phyloP scores from a whole-genome alignment of 1,140 invertebrate species.

The Lamellibrachia luymesi region DNA sequence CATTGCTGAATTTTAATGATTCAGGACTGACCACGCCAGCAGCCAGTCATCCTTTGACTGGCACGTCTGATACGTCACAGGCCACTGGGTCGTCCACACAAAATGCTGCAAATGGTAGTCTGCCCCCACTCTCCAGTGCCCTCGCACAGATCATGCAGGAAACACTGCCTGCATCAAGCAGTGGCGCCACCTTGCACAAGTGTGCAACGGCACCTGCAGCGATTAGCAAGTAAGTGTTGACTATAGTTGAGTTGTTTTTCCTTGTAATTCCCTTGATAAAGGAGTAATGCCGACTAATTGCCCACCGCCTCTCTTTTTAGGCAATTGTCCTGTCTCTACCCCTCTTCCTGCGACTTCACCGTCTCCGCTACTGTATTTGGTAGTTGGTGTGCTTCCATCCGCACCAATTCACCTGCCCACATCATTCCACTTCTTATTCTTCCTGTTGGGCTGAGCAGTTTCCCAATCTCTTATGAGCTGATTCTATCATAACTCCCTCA shows the following conservation, averaged over 20 bases:
- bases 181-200: not conserved
- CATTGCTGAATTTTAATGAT: constrained; percentile 19
- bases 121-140: not conserved
- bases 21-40: constrained; percentile 13
- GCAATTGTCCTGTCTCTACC: too few species aligned
- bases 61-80: not conserved
- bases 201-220: not conserved
- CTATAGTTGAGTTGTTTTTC: not conserved
- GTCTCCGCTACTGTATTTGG: too few species aligned
- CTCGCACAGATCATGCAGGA: constrained; percentile 9
- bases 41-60: constrained; percentile 20
- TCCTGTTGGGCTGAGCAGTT: too few species aligned
- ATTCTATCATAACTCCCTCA: too few species aligned
- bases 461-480: too few species aligned
- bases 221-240: not conserved
- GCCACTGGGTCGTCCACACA: constrained; percentile 16
- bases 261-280: too few species aligned
- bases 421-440: too few species aligned
- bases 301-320: too few species aligned
- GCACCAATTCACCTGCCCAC: too few species aligned
- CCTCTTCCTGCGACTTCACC: too few species aligned
- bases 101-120: constrained; percentile 3
- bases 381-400: too few species aligned
- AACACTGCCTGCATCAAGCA: not conserved
- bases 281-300: too few species aligned